Evolutionary conservation across 2,888 invertebrate genomes (phyloP), one percentile per base, ranked within the genome.

Genomic region (Pheosia gnoma): DNA sequence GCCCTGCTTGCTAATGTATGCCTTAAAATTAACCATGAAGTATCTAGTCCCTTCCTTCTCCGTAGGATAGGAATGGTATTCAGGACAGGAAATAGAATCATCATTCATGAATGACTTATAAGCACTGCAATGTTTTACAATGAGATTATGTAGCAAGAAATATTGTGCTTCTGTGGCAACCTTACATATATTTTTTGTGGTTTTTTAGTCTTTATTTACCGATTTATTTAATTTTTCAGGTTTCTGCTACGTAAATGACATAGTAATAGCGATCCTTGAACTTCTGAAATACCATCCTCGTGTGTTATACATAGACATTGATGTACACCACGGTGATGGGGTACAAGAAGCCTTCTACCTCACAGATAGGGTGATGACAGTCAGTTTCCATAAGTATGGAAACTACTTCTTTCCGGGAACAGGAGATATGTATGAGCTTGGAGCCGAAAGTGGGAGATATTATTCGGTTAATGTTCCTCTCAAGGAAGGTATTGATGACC

Each of bases 241-340:
- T 1, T 99, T 99, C 86, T 99, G 99, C 87, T 99, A 99, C 79
- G 99, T 99, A 1, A 99, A 99, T 83, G 99, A 99, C 84, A 99
- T 99, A 74, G 99, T 99, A 0, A 98, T 99, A 78, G 98, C 98
- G 2, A 99, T 99, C 77, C 89, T 99, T 59, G 99, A 99, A 87
- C 94, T 99, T 6, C 89, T 99, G 0, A 98, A 98, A 83, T 98
- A 98, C 83, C 97, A 99, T 83, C 97, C 98, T 0, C 94, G 99
- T 63, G 99, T 99, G 0, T 92, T 99, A 3, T 99, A 99, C 84
- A 98, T 99, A 67, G 99, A 99, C 83, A 99, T 99, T 65, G 99
- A 99, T 81, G 99, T 99, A 0, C 99, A 99, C 87, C 99, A 99
- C 76, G 98, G 97, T 0, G 98, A 98, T 81, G 98, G 98, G 0